These are phyloP conservation scores for Pampus argenteus DNA, from an alignment of 2,797 vertebrate genomes.

Conservation along the genomic window DNA sequence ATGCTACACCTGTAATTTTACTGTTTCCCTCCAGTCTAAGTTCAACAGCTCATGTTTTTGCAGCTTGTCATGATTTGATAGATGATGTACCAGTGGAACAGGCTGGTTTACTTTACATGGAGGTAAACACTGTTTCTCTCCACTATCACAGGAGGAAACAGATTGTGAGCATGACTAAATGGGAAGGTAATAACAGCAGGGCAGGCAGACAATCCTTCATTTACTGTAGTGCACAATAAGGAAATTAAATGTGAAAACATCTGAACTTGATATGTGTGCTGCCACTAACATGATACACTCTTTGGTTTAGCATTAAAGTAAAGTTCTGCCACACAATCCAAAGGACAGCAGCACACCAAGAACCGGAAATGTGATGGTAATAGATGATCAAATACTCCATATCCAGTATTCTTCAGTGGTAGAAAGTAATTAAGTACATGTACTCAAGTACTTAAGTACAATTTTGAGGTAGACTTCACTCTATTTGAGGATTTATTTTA, in stretches of 20 bases:
- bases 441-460: no score
- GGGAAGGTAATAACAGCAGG: neutral
- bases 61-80: constrained; percentile 71
- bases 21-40: constrained; percentile 57
- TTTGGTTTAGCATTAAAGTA: neutral
- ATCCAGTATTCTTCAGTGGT: no score
- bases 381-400: no score
- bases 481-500: no score
- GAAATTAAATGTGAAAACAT: neutral
- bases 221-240: neutral
- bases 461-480: no score
- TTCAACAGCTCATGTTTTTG: constrained; percentile 74
- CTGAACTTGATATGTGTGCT: neutral
- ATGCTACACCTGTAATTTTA: constrained; percentile 67
- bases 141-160: constrained; percentile 3
- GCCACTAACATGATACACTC: neutral
- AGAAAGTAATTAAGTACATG: no score
- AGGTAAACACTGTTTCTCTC: neutral
- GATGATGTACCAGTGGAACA: constrained; percentile 30
- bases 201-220: neutral
- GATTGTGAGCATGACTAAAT: neutral
- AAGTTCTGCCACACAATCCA: no score
- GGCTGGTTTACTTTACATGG: neutral
- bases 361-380: no score
- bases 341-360: no score